Percentiles rank a stretch among this genome's conserved stretches.
These are phyloP conservation scores for Halcyon leucocephala DNA, from an alignment of 2,797 vertebrate genomes.

Conservation along the genomic window DNA sequence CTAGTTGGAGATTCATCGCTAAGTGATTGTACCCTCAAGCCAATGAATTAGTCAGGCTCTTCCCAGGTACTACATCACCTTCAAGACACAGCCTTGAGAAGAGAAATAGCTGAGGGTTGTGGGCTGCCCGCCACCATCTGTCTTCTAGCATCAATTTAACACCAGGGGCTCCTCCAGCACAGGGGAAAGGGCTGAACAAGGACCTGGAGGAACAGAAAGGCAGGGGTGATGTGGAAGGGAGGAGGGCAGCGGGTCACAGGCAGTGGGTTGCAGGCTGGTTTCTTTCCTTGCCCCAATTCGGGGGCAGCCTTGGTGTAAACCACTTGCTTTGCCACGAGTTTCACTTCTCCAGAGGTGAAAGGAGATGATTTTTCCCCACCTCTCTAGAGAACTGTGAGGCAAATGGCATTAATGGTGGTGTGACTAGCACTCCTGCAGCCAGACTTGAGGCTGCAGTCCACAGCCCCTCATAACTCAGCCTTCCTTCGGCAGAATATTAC, in stretches of 20 bases:
- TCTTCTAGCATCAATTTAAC: background rate
- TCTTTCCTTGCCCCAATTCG: background rate
- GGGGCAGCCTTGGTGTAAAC: accelerated
- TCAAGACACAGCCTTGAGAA: constrained; percentile 29
- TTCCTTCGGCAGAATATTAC: background rate
- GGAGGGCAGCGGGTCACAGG: accelerated
- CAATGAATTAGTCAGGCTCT: constrained; percentile 51
- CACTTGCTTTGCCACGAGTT: background rate
- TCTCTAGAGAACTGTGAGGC: background rate
- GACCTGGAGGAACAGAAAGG: background rate
- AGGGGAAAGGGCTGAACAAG: background rate
- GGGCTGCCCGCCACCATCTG: background rate
- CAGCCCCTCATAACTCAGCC: background rate
- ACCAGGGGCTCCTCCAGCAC: background rate
- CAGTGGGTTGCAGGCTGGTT: accelerated
- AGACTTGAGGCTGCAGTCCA: background rate
- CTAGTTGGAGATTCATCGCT: constrained; percentile 32
- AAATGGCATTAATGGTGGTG: background rate
- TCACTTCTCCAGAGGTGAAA: background rate
- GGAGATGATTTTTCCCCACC: background rate
- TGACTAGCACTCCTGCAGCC: background rate
- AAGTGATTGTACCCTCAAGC: constrained; percentile 17
- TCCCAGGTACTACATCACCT: constrained; percentile 37
- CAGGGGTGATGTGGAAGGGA: background rate
- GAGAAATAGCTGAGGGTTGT: background rate